Evolutionary conservation across 2,113 vertebrate species (phyloP).

Genomic region (Baryphthengus martii): DNA sequence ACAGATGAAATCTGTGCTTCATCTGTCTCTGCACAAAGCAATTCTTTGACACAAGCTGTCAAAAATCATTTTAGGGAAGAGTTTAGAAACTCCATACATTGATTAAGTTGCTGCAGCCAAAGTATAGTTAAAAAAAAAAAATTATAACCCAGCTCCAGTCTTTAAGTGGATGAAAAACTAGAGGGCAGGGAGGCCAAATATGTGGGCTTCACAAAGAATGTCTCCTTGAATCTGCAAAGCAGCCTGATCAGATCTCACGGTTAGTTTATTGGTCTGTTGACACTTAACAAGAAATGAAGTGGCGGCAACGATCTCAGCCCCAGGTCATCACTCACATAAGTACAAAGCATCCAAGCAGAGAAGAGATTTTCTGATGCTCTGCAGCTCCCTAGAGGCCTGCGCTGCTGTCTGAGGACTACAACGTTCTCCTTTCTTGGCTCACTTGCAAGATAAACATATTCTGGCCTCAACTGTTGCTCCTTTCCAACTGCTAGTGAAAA

Average conservation of each 20-base stretch:
- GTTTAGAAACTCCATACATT: background rate
- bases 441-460: constrained; percentile 40
- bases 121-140: background rate
- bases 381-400: background rate
- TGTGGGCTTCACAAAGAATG: constrained; percentile 3
- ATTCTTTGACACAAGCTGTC: background rate
- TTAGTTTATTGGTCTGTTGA: background rate
- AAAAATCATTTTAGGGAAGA: background rate
- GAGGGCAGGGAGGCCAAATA: constrained; percentile 1
- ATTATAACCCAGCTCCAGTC: background rate
- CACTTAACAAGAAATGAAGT: background rate
- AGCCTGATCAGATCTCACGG: background rate
- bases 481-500: constrained; percentile 32
- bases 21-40: background rate
- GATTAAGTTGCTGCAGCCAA: background rate
- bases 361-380: background rate
- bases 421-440: background rate
- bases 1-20: background rate
- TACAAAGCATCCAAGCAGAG: constrained; percentile 10
- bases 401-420: background rate
- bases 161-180: constrained; percentile 41
- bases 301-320: background rate
- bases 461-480: background rate
- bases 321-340: background rate
- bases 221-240: background rate